These are phyloP conservation scores for Drosophila paracracens DNA, from an alignment of 2,888 invertebrate species.

Conservation along the genomic window DNA sequence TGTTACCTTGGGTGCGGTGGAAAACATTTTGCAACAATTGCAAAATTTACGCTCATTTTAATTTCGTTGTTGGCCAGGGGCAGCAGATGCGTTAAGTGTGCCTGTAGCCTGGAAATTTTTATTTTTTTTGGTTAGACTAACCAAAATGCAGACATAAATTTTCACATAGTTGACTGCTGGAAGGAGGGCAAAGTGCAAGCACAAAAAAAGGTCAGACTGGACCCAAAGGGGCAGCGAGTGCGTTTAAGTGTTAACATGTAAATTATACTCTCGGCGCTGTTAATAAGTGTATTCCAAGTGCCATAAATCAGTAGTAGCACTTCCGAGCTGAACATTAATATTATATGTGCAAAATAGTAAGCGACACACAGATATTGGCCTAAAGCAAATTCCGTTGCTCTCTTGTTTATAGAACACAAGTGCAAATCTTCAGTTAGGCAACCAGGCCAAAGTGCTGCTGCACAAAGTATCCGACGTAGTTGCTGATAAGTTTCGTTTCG, in stretches of 20 bases:
- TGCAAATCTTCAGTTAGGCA: slow-evolving; percentile 37
- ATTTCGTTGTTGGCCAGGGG: slow-evolving; percentile 48
- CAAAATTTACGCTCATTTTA: slow-evolving; percentile 82
- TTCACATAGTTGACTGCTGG: slow-evolving; percentile 58
- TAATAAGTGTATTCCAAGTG: slow-evolving; percentile 73
- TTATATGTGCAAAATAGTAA: background rate
- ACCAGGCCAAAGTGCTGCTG: slow-evolving; percentile 18
- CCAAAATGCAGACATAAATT: slow-evolving; percentile 71
- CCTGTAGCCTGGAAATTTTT: slow-evolving; percentile 12
- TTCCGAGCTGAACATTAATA: slow-evolving; percentile 53
- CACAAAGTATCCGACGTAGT: slow-evolving; percentile 70
- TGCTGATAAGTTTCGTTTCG: slow-evolving; percentile 82
- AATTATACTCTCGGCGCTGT: slow-evolving; percentile 78
- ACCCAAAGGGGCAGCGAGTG: slow-evolving; percentile 64
- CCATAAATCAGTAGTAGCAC: slow-evolving; percentile 68
- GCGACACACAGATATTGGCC: background rate
- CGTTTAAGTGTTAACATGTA: slow-evolving; percentile 84
- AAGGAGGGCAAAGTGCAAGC: slow-evolving; percentile 19
- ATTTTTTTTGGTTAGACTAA: slow-evolving; percentile 21
- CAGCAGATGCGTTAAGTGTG: slow-evolving; percentile 74
- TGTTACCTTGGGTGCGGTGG: slow-evolving; percentile 26
- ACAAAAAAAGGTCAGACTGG: slow-evolving; percentile 43
- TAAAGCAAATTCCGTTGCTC: background rate
- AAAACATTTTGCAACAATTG: slow-evolving; percentile 83
- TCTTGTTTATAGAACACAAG: slow-evolving; percentile 26